Evolutionary conservation across 2,113 vertebrate species (phyloP).

Genomic region (Scatophagus argus): DNA sequence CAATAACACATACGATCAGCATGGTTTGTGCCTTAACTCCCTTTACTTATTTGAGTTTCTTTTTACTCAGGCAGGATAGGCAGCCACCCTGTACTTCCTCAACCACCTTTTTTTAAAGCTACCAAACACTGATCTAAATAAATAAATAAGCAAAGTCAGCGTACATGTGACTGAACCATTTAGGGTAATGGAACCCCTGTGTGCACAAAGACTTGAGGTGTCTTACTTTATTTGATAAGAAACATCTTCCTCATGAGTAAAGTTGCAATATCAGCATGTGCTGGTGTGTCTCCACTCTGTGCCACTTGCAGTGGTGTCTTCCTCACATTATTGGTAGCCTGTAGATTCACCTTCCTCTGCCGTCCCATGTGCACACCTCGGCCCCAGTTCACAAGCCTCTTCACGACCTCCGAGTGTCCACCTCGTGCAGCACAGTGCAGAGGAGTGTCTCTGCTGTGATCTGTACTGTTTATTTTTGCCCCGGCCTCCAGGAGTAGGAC

Average conservation of each 20-base stretch:
- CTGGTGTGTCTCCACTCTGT: conserved; percentile 65
- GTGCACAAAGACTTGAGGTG: too few species aligned
- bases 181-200: too few species aligned
- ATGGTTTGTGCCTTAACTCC: too few species aligned
- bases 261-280: conserved; percentile 73
- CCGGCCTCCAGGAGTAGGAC: conserved; percentile 71
- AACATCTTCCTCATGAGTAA: conserved; percentile 86
- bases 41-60: too few species aligned
- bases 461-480: conserved; percentile 80
- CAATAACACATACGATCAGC: too few species aligned
- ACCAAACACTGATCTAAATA: too few species aligned
- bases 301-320: conserved; percentile 85
- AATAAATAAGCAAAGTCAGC: too few species aligned
- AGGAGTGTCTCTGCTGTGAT: conserved; percentile 84
- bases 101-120: too few species aligned
- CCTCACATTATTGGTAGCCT: conserved; percentile 77
- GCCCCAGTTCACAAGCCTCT: conserved; percentile 76
- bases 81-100: too few species aligned
- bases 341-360: conserved; percentile 77
- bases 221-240: conserved; percentile 76
- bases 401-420: conserved; percentile 70
- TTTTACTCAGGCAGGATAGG: too few species aligned
- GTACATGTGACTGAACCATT: too few species aligned
- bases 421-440: conserved; percentile 83
- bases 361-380: conserved; percentile 43